A percentile compares a stretch with the other conserved stretches of the same genome.
phyloP scores from a whole-genome alignment of 2,888 invertebrate species.

The Oscheius myriophilus region DNA sequence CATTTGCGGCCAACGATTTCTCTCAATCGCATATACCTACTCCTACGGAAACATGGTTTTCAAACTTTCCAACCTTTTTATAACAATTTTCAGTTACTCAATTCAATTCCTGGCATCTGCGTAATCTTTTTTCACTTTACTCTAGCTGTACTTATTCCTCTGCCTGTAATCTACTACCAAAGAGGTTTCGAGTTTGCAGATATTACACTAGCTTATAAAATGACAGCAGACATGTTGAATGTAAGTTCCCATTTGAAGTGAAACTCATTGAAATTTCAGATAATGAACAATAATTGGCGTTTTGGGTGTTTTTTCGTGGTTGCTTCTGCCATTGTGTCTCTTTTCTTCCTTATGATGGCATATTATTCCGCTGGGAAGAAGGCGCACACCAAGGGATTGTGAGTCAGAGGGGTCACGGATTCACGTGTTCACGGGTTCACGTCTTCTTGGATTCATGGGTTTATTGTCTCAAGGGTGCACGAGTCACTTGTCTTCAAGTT shows the following conservation, averaged over 20 bases:
- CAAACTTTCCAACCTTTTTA: neutral
- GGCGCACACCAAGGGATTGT: constrained; percentile 7
- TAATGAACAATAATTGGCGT: neutral
- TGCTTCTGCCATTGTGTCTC: neutral
- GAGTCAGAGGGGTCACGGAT: neutral
- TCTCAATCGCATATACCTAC: constrained; percentile 16
- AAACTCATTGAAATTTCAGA: constrained; percentile 2
- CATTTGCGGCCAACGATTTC: constrained; percentile 14
- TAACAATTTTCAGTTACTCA: neutral
- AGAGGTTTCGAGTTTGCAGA: constrained; percentile 16
- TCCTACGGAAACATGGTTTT: constrained; percentile 21
- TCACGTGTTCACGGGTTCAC: too few species aligned
- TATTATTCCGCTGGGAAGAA: constrained; percentile 7
- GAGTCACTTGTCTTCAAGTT: too few species aligned
- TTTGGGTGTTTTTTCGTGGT: constrained; percentile 7
- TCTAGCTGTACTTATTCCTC: constrained; percentile 18
- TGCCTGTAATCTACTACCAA: constrained; percentile 25
- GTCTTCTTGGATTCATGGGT: too few species aligned
- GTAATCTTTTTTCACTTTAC: constrained; percentile 21
- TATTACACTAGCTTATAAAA: neutral
- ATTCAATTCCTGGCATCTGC: constrained; percentile 28
- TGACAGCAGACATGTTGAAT: neutral
- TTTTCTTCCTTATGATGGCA: neutral
- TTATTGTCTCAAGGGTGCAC: too few species aligned
- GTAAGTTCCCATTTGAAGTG: neutral